Base-by-base conservation (phyloP, 2,888 invertebrate species). In the Tanytarsus gracilentus region DNA sequence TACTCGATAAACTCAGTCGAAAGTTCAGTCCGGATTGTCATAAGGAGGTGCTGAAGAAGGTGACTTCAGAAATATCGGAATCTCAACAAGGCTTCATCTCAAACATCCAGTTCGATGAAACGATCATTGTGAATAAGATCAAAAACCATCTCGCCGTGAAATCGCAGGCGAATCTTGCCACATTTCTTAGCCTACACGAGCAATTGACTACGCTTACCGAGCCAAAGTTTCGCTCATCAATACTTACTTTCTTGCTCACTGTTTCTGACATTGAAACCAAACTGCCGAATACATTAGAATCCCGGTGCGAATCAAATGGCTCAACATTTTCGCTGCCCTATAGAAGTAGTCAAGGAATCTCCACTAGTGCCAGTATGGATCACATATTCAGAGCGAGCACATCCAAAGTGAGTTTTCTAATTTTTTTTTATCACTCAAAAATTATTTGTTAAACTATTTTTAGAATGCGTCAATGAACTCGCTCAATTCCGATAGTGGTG, bases 31-130 rank as follows among this genome's bases (percentile, higher is more conserved):
- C 39, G 6, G 55, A 55, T 26, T 25, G 40, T 5, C 55, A 55
- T 33, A 55, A 55, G 21, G 68, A 69, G 39, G 64, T 68, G 61
- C 63, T 69, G 16, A 68, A 68, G 26, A 66, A 67, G 64, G 67
- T 69, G 49, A 68, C 68, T 26, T 66, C 68, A 62, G 68, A 68
- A 63, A 69, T 70, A 64, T 68, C 68, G 30, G 67, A 68, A 51
- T 67, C 66, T 62, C 68, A 69, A 16, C 67, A 66, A 21, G 66
- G 67, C 4, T 64, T 69, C 27, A 66, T 65, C 18, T 27, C 61
- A 8, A 65, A 66, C 14, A 61, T 68, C 55, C 68, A 68, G 3
- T 68, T 66, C 59, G 68, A 70, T 66, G 69, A 69, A 62, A 64
- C 66, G 50, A 66, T 68, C 8, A 58, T 70, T 61, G 63, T 68